phyloP scores from a whole-genome alignment of 2,113 vertebrate genomes.

The Coreoperca whiteheadi region DNA sequence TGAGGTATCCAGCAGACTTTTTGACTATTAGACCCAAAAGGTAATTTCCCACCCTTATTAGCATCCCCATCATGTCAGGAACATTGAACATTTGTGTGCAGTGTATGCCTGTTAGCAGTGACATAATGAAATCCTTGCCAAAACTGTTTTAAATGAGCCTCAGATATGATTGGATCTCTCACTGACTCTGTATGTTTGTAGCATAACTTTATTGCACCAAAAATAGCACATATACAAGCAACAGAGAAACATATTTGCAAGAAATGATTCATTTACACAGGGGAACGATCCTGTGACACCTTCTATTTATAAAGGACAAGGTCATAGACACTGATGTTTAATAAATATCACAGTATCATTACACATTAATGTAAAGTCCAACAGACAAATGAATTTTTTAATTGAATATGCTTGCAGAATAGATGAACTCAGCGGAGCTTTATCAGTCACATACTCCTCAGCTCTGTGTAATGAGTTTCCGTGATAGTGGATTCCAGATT shows the following conservation, averaged over 20 bases:
- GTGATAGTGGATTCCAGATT: conserved; percentile 34
- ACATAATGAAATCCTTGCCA: not conserved
- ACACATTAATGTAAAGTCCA: conserved; percentile 57
- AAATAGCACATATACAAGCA: not conserved
- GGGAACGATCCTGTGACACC: conserved; percentile 1
- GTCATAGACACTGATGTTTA: conserved; percentile 53
- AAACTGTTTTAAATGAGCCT: not conserved
- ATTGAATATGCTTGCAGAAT: conserved; percentile 64
- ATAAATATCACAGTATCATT: conserved; percentile 65
- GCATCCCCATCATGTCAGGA: not conserved
- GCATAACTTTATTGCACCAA: not conserved
- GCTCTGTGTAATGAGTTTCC: conserved; percentile 34
- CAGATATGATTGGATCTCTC: not conserved
- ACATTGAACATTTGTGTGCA: no score
- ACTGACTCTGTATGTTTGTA: not conserved
- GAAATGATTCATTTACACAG: conserved; percentile 2
- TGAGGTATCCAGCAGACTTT: not conserved
- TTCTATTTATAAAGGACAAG: conserved; percentile 55
- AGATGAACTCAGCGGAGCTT: conserved; percentile 49
- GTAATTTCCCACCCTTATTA: not conserved
- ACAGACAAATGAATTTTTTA: conserved; percentile 65
- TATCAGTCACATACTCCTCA: conserved; percentile 57
- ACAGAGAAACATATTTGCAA: not conserved
- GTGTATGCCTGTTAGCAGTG: not conserved
- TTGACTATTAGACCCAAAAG: not conserved